A percentile compares a stretch with the other conserved stretches of the same genome.
Conservation (phyloP, 2,113 vertebrate species). For the Callaeas wilsoni region DNA sequence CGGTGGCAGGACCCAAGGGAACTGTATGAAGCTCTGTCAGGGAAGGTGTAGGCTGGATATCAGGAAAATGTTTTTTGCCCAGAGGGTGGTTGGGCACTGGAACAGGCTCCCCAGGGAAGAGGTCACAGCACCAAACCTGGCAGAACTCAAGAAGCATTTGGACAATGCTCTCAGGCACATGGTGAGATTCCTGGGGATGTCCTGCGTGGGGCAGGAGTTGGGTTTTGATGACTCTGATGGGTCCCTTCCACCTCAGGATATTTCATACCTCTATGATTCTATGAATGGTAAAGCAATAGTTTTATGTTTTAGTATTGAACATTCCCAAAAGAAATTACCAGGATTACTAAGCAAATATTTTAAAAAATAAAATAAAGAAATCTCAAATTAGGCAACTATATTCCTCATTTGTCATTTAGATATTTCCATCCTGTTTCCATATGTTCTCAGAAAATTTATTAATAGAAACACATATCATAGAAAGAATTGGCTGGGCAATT, state of each 20-base stretch:
- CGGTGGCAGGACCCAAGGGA: not conserved
- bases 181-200: not conserved
- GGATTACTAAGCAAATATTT: not conserved
- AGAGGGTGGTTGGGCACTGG: fast-evolving
- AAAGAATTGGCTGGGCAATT: not conserved
- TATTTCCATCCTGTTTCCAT: not conserved
- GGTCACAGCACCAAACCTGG: no score
- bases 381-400: not conserved
- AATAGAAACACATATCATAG: not conserved
- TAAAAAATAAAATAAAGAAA: not conserved
- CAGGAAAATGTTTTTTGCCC: not conserved
- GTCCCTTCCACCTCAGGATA: not conserved
- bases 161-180: fast-evolving
- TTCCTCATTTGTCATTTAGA: not conserved
- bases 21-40: no score
- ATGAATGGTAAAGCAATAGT: not conserved
- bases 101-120: not conserved
- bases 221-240: not conserved
- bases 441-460: not conserved
- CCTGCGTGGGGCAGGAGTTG: fast-evolving
- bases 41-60: not conserved
- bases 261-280: not conserved
- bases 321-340: not conserved
- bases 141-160: fast-evolving
- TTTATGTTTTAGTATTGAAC: not conserved